These are phyloP conservation scores for Microtus richardsoni DNA, from an alignment of 2,113 vertebrate species.

Conservation along the genomic window DNA sequence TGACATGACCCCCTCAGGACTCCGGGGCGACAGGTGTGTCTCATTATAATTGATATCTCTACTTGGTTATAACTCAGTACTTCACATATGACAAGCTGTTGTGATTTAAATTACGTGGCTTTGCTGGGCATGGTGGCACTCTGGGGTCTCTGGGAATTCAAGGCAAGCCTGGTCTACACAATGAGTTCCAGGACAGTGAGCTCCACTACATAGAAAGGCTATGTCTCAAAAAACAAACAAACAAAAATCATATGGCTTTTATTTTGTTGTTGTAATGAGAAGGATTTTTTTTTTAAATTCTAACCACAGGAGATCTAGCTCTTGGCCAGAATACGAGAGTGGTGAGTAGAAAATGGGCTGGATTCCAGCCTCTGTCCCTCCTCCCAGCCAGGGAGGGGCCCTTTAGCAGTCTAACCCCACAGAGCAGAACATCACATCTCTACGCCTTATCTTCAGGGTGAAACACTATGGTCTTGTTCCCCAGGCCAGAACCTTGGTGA, in stretches of 20 bases:
- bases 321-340: background rate
- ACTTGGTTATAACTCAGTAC: background rate
- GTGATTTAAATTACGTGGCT: background rate
- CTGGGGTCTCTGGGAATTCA: background rate
- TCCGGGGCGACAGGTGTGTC: background rate
- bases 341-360: background rate
- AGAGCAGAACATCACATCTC: background rate
- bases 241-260: background rate
- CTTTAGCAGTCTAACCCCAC: background rate
- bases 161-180: background rate
- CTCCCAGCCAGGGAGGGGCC: background rate
- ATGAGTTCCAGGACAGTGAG: background rate
- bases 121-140: background rate
- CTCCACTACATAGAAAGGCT: background rate
- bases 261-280: background rate
- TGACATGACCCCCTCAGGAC: background rate
- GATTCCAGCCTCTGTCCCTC: background rate
- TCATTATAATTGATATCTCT: background rate
- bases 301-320: background rate
- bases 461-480: background rate
- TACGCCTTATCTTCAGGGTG: background rate
- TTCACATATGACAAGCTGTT: background rate
- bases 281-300: background rate
- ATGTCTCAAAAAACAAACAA: background rate
- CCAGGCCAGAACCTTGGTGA: background rate